Evolutionary conservation across 2,888 invertebrate genomes (phyloP), one percentile per base, ranked within the genome.

Genomic region (Notocelia uddmanniana): DNA sequence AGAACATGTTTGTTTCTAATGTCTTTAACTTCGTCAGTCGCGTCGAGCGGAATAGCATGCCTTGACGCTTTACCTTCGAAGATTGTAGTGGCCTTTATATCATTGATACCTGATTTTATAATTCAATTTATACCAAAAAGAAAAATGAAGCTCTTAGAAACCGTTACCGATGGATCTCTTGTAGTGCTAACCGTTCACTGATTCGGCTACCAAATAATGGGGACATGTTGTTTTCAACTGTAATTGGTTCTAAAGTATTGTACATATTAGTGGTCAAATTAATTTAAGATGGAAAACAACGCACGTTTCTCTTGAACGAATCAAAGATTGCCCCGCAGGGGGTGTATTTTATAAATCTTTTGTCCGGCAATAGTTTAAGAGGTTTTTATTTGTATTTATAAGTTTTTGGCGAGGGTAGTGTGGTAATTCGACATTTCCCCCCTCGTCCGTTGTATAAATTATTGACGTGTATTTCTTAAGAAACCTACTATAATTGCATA

Each of bases 151-250:
- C 91, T 92, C 89, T 89, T 90, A 87, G 85, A 89, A 83, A 86
- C 90, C 85, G 93, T 93, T 93, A 93, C 92, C 93, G 93, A 92
- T 91, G 92, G 93, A 93, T 93, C 93, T 93, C 93, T 90, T 86
- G 82, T 86, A 89, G 88, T 68, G 59, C 86, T 88, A 83, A 82
- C 85, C 87, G 86, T 45, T 60, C 45, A 80, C 77, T 80, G 83
- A 85, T 83, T 85, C 81, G 85, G 86, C 85, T 88, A 92, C 91
- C 92, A 90, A 91, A 91, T 88, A 89, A 84, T 79, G 87, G 81
- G 84, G 85, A 86, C 85, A 76, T 79, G 76, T 80, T 75, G 88
- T 89, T 89, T 87, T 88, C 88, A 80, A 80, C 82, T 82, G 80
- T 84, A 82, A 87, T 89, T 86, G 87, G 88, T 85, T 88, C 86